Evolutionary conservation across 1,140 invertebrate genomes (phyloP), one percentile per base, ranked within the genome.

Genomic region (Scaptomyza montana): DNA sequence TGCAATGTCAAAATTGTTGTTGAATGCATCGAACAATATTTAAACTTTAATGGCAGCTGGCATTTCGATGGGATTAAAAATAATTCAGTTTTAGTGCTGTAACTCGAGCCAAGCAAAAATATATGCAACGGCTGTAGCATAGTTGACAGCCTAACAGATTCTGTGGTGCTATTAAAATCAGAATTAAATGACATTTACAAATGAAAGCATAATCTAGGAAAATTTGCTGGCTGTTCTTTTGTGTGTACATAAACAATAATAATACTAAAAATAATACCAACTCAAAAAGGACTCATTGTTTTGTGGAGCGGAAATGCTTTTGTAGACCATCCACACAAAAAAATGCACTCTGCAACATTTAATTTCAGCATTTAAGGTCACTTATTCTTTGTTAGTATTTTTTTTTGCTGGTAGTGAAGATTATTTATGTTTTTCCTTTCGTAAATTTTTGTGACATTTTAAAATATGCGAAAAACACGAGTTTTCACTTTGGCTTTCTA

Each of bases 401-500:
- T 36, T 36, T 36, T 9, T 9, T 36, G 7, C 8, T 30, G 2
- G 33, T 3, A 9, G 33, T 30, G 1, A 36, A 8, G 33, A 36
- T 9, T 36, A 2, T 36, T 36, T 36, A 1, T 9, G 2, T 36
- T 36, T 36, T 33, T 8, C 33, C 33, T 36, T 36, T 9, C 6
- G 33, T 36, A 1, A 36, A 5, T 36, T 36, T 36, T 9, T 36
- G 33, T 36, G 33, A 36, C 33, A 36, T 36, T 36, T 36, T 9
- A 7, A 7, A 36, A 36, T 36, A 36, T 36, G 33, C 3, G 19
- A 13, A 30, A 41, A 63, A 49, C 19, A 49, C 36, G 0, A 16
- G 50, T 10, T 56, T 28, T 10, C 47, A 19, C 19, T 30, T 45
- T 30, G n/a, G 46, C 19, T 33, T 43, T 19, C 33, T 47, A 65